Evolutionary conservation across 2,797 vertebrate species (phyloP), one percentile per base, ranked within the genome.

Genomic region (Lutjanus argentimaculatus): DNA sequence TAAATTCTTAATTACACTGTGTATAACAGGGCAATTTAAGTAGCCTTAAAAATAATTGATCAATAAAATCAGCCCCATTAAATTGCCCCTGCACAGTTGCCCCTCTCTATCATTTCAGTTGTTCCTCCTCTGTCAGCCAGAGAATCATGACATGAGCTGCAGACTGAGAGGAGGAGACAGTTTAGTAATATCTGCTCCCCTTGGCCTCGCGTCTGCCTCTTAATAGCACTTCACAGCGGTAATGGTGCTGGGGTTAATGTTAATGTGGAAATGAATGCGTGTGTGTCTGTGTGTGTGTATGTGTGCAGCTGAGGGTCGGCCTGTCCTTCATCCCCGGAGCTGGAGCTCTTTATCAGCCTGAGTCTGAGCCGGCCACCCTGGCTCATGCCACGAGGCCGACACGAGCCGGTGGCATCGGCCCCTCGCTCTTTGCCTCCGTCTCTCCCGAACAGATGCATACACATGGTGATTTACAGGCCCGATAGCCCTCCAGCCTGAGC

Each of bases 191-290:
- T 80, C 73, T 76, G 76, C 72, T 86, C 85, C 85, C 72, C 55
- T 57, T 69, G 75, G 88, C 89, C 89, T 88, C 49, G 25, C 17
- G 56, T 88, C 88, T 81, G 80, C 51, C 85, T 91, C 86, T 87
- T 91, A 92, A 93, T 89, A 77, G 90, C 77, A 80, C 89, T 89
- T 90, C 82, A 83, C 88, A 87, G 85, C 67, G 1, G 79, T 91
- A 89, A 91, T 90, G 84, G 87, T 67, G 75, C 81, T 70, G 73
- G 66, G 92, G 90, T 92, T 93, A 92, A 93, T 88, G 82, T 71
- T 85, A 77, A 89, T 89, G 83, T 89, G 82, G 77, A 80, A 82
- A 83, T 79, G 57, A 85, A 67, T 81, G 3, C 36, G 22, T 48
- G 66, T 36, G 68, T 65, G 63, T 71, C 73, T 78, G 83, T 43